Evolutionary conservation across 1,140 invertebrate species (phyloP), one percentile per base, ranked within the genome.

Genomic region (Pristionchus pacificus): DNA sequence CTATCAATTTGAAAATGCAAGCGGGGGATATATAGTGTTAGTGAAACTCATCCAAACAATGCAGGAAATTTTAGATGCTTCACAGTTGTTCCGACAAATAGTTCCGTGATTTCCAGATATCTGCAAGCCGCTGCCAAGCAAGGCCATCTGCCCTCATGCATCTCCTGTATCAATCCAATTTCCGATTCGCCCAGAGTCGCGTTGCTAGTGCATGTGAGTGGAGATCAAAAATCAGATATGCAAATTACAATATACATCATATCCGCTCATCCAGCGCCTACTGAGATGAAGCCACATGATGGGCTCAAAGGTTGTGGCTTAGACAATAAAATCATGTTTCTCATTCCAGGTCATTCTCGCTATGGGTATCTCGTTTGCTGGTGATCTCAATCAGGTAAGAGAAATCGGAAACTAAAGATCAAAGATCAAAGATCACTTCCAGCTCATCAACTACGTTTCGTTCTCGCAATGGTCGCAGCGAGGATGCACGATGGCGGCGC

Each of bases 161-260:
- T 73, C 15, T 63, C 60, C 15, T 32, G 71, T 24, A 65, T 70
- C 55, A 71, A 73, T 30, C 66, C 61, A 59, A 65, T 68, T 6
- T 57, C 62, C 60, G 74, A 75, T 27, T 68, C 65, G 29, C 74
- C 74, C n/a, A 58, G 74, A 65, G 70, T 70, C 19, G 74, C 74
- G 28, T 55, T 75, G 10, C 58, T 75, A 19, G 65, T 74, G 33
- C 71, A 72, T 49, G 71, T 72, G 66, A 71, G 38, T 19, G 28
- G 25, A 29, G n/a, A 2, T 33, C 27, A 28, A 60, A 65, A 2
- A 24, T 2, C n/a, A n/a, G n/a, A n/a, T n/a, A n/a, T n/a, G n/a
- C n/a, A n/a, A n/a, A n/a, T n/a, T n/a, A n/a, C n/a, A n/a, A n/a
- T n/a, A n/a, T n/a, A n/a, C n/a, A n/a, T n/a, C n/a, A n/a, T n/a